Base-by-base conservation (phyloP, 2,113 vertebrate species). In the Pituophis catenifer region DNA sequence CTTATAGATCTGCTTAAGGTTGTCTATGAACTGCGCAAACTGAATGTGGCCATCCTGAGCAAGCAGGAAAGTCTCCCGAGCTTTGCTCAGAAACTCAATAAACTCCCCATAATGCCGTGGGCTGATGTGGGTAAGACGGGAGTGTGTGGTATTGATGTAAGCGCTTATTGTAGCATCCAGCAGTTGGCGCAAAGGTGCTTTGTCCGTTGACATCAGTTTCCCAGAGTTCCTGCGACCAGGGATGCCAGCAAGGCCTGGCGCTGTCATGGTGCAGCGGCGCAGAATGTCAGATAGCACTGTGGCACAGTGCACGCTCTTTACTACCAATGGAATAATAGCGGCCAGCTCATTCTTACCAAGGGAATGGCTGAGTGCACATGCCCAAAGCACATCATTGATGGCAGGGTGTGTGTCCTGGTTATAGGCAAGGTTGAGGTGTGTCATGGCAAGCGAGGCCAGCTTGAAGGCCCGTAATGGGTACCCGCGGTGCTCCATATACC, bases 1-100 rank as follows among this genome's bases (percentile, higher is more conserved):
- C 98, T 99, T 99, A 97, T 99, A 99, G 97, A 99, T 99, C 98
- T 99, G 99, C 97, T 99, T 99, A 96, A 99, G 99, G 98, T 99
- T 99, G 98, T 99, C 99, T 96, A 99, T 99, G 97, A 99, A 99
- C 96, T 99, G 99, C 96, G 98, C 98, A 0, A 99, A 99, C 97
- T 99, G 99, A 95, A 99, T 98, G 97, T 99, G 98, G 93, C 99
- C 99, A 6, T 99, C 99, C 97, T 99, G 99, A 0, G 99, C 99
- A 96, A 99, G 97, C 92, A 99, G 98, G 96, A 99, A 99, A 93
- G 99, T 99, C 97, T 99, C 99, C 89, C 99, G 98, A 58, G 99
- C 99, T 97, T 99, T 99, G 98, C 99, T 99, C 93, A 99, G 98
- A 97, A 99, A 99, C 97, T 99, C 99, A 0, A 99, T 99, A 97